A percentile compares a stretch with the other conserved stretches of the same genome.
Conservation (phyloP, 2,888 invertebrate species). For the Andricus curvator region DNA sequence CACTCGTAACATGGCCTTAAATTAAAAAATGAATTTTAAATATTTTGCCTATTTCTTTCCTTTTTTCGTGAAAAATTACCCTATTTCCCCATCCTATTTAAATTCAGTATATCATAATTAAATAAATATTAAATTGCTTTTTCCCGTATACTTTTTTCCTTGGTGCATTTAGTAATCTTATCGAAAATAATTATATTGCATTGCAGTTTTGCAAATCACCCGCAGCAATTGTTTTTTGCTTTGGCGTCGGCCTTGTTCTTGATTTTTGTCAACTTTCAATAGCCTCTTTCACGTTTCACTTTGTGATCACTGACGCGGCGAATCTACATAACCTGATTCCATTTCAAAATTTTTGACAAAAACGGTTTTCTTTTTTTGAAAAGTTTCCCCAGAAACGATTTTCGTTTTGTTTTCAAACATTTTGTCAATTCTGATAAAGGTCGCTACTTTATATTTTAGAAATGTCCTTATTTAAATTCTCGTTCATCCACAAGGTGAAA, state of each 20-base stretch:
- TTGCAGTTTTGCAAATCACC: not conserved
- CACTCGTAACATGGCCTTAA: no score
- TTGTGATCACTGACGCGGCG: not conserved
- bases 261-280: conserved; percentile 50
- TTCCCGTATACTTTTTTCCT: not conserved
- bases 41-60: no score
- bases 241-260: conserved; percentile 53
- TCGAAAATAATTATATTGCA: not conserved
- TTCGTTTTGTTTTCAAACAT: not conserved
- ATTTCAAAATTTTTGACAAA: conserved; percentile 13
- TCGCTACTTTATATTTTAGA: not conserved
- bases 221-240: conserved; percentile 7
- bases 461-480: conserved; percentile 1
- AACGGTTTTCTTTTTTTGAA: not conserved
- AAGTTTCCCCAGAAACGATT: not conserved
- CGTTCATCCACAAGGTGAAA: not conserved
- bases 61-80: no score
- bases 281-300: conserved; percentile 21
- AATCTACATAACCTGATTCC: conserved; percentile 54
- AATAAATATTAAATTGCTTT: not conserved
- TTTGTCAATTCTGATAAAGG: not conserved
- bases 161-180: not conserved
- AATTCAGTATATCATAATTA: no score
- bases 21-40: no score
- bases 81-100: no score